phyloP scores from a whole-genome alignment of 2,888 invertebrate species.

The Diachrysia chrysitis region DNA sequence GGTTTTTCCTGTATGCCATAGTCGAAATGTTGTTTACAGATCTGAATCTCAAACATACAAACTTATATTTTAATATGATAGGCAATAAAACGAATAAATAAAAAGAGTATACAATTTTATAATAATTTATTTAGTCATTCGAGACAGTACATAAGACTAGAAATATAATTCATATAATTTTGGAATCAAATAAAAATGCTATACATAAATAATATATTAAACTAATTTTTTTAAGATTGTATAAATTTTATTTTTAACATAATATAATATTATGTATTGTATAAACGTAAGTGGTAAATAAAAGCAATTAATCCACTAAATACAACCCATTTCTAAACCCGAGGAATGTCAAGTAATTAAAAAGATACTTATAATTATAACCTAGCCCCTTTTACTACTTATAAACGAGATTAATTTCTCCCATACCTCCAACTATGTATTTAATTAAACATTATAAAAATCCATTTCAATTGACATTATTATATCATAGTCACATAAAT shows the following conservation, averaged over 20 bases:
- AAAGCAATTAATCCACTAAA: conserved; percentile 4
- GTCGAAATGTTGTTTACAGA: not conserved
- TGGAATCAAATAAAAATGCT: not conserved
- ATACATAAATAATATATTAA: not conserved
- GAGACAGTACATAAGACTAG: conserved; percentile 32
- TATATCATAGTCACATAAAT: not conserved
- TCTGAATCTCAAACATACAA: not conserved
- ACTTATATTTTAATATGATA: not conserved
- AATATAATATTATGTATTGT: not conserved
- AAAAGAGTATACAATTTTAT: conserved; percentile 8
- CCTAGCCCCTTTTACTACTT: not conserved
- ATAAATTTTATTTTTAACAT: not conserved
- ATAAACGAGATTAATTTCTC: not conserved
- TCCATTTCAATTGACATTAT: conserved; percentile 22
- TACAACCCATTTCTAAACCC: conserved; percentile 7
- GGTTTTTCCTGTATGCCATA: conserved; percentile 5
- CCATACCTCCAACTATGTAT: not conserved
- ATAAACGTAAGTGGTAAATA: not conserved
- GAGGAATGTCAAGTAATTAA: conserved; percentile 32
- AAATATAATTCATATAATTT: conserved; percentile 14
- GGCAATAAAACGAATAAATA: conserved; percentile 18
- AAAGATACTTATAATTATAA: not conserved
- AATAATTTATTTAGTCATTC: conserved; percentile 55
- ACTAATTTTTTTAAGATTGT: not conserved
- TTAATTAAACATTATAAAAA: not conserved